Percentiles rank a stretch among this genome's conserved stretches.
These are phyloP conservation scores for Misgurnus mizolepis DNA, from an alignment of 2,113 vertebrate species.

Conservation along the genomic window DNA sequence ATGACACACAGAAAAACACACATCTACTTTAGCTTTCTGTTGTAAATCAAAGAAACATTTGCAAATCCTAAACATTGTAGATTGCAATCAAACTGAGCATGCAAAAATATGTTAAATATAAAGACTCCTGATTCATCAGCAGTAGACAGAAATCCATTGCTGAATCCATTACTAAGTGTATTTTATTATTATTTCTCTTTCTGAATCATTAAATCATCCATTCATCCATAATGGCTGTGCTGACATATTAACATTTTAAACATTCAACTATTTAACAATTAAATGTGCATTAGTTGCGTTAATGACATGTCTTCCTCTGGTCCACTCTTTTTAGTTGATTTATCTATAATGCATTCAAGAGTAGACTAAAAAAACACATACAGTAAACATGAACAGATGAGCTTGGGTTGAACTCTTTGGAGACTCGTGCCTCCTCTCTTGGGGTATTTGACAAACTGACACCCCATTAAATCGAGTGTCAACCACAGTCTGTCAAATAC, in stretches of 20 bases:
- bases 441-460: conserved; percentile 62
- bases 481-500: conserved; percentile 59
- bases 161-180: too few species aligned
- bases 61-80: neutral
- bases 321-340: neutral
- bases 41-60: neutral
- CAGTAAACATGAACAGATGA: neutral
- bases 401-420: conserved; percentile 1
- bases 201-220: neutral
- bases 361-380: neutral
- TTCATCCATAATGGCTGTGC: neutral
- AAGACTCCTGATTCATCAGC: neutral
- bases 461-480: conserved; percentile 55
- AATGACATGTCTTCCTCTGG: neutral
- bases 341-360: neutral
- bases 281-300: neutral
- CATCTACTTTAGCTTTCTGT: neutral
- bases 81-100: neutral
- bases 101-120: neutral
- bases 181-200: too few species aligned
- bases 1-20: neutral
- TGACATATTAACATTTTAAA: too few species aligned
- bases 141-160: neutral
- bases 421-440: conserved; percentile 55
- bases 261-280: neutral